Evolutionary conservation across 53 echinoderm and acorn worm genomes (phyloP), one percentile per base, ranked within the genome.

Genomic region (Antedon mediterranea): DNA sequence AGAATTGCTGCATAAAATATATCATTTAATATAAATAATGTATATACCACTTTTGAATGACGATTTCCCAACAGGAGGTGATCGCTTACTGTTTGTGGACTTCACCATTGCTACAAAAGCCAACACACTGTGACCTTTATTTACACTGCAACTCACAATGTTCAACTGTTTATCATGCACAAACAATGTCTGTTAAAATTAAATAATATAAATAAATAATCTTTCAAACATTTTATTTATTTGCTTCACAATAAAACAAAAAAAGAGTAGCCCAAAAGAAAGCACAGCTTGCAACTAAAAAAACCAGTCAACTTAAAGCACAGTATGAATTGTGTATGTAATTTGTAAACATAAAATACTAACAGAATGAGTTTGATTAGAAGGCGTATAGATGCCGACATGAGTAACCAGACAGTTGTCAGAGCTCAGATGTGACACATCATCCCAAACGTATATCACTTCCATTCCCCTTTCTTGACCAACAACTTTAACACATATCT

Each of bases 391-490:
- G 34, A 92, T 42, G 32, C 91, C 97, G 71, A 95, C 72, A 57
- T 87, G 86, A 28, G 97, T 92, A 23, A 95, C 92, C 31, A 75
- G 80, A 26, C 37, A 79, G 32, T 78, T 84, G 57, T 43, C 74
- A 31, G 34, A 71, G 29, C 82, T 82, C 71, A 92, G 78, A 23
- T 90, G 83, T 43, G 87, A 85, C 6, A 79, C 32, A 76, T 89
- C 92, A 75, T 95, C 87, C 97, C 97, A 95, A 0, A 82, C 79
- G 44, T 86, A 87, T 26, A 95, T 73, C 15, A 95, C 73, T 28
- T 88, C 87, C 75, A 87, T 79, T 37, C 87, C 78, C 32, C 88
- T 80, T 78, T 95, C 97, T 43, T 95, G 97, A 0, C 97, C 97
- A 30, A 95, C 82, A 28, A 92, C 84, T 33, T 78, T 77, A 2